Conservation (phyloP, 2,113 vertebrate species). For the Galemys pyrenaicus region DNA sequence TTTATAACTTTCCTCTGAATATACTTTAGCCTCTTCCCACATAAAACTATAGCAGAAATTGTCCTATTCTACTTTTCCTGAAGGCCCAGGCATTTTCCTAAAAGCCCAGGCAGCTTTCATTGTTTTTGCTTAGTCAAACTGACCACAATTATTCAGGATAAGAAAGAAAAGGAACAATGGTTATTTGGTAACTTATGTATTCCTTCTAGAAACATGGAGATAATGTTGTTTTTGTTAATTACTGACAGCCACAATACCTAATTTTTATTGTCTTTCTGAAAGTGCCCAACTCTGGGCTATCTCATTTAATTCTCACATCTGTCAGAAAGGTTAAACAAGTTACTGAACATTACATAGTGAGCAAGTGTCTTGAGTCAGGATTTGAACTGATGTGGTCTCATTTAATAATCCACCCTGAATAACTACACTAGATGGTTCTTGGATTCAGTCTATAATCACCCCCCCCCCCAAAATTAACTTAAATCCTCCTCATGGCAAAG, state of each 20-base stretch:
- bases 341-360: background rate
- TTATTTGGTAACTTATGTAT: constrained; percentile 5
- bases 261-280: background rate
- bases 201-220: background rate
- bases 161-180: background rate
- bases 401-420: background rate
- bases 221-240: background rate
- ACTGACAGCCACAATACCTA: constrained; percentile 21
- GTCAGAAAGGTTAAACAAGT: constrained; percentile 9
- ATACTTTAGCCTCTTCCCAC: background rate
- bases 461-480: background rate
- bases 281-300: background rate
- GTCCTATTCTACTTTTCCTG: background rate
- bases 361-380: background rate
- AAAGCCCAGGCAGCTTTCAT: background rate
- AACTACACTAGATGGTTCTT: background rate
- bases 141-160: background rate
- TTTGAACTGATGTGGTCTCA: background rate
- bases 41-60: background rate
- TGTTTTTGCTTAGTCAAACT: background rate
- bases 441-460: background rate
- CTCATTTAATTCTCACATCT: constrained; percentile 11
- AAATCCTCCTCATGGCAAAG: constrained; percentile 12
- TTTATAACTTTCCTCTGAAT: background rate
- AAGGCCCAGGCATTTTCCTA: background rate